Base-by-base conservation (phyloP, 2,113 vertebrate genomes). In the Mastomys natalensis region DNA sequence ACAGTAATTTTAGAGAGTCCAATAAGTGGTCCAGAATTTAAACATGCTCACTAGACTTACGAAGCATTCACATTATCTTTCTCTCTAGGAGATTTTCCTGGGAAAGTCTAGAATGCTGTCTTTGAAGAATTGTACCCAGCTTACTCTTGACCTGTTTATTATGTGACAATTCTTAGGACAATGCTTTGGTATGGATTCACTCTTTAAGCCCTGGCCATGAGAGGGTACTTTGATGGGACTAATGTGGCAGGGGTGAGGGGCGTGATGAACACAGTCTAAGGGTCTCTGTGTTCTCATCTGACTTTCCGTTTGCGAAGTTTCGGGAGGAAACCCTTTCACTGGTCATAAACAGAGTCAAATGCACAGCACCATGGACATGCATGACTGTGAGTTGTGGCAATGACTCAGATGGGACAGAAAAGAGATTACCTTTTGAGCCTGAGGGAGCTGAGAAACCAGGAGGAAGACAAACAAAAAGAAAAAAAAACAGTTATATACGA, bases 341-440 rank as follows among this genome's bases (percentile, higher is more conserved):
- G 98, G 98, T 98, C 98, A 66, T 88, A 74, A 97, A 81, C 92
- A 96, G 97, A 95, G 97, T 96, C 74, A 1, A 93, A 96, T 15
- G 81, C 91, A 98, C 95, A 98, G 90, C 96, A 96, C 92, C 95
- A 97, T 97, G 97, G 95, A 97, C 94, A 98, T 98, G 98, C 98
- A 98, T 87, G 43, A 93, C 76, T n/a, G 64, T 95, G 97, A 98
- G 96, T 97, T 82, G 92, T 98, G 97, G 97, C 90, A 98, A 98
- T 98, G 98, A 97, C 89, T 97, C 96, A 96, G 96, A 98, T 98
- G 98, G 87, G 96, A 98, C 97, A 89, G 95, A 98, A 98, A 98
- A 94, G 91, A 95, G 95, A 98, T 99, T 99, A 99, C 99, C 99
- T 99, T 99, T 98, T 99, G 98, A 98, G 99, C 99, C 99, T 99